A percentile compares a stretch with the other conserved stretches of the same genome.
phyloP scores from a whole-genome alignment of 2,888 invertebrate species.

The Amaurobius ferox region DNA sequence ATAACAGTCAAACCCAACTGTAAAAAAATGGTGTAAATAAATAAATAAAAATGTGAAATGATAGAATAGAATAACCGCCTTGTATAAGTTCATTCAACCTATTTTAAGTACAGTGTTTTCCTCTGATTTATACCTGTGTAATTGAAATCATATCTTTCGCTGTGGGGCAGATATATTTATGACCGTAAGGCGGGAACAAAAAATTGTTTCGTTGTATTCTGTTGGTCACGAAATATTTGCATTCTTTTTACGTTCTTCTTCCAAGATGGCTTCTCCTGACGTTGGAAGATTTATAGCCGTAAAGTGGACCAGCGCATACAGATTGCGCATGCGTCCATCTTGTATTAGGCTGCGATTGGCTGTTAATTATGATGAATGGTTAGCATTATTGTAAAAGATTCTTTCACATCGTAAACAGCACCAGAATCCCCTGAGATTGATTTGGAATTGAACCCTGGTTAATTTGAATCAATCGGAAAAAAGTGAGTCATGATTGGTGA shows the following conservation, averaged over 20 bases:
- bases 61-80: conserved; percentile 46
- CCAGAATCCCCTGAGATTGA: conserved; percentile 20
- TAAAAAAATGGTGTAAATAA: background rate
- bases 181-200: conserved; percentile 38
- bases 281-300: conserved; percentile 50
- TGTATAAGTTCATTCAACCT: conserved; percentile 61
- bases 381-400: conserved; percentile 29
- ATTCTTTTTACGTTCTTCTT: no score
- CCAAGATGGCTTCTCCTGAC: conserved; percentile 52
- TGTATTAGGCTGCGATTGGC: conserved; percentile 37
- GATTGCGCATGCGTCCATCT: conserved; percentile 36
- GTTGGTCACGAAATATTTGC: conserved; percentile 70
- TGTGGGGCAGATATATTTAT: conserved; percentile 61
- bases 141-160: conserved; percentile 70
- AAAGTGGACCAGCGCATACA: conserved; percentile 49
- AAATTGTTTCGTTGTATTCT: conserved; percentile 59
- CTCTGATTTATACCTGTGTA: conserved; percentile 66
- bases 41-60: conserved; percentile 26
- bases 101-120: conserved; percentile 57
- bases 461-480: conserved; percentile 27
- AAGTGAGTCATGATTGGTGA: conserved; percentile 11
- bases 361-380: conserved; percentile 66
- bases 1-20: background rate
- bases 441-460: conserved; percentile 16
- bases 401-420: background rate